Percentiles rank a stretch among this genome's conserved stretches.
These are phyloP conservation scores for Drosophila nebulosa DNA, from an alignment of 1,140 invertebrate genomes.

Conservation along the genomic window DNA sequence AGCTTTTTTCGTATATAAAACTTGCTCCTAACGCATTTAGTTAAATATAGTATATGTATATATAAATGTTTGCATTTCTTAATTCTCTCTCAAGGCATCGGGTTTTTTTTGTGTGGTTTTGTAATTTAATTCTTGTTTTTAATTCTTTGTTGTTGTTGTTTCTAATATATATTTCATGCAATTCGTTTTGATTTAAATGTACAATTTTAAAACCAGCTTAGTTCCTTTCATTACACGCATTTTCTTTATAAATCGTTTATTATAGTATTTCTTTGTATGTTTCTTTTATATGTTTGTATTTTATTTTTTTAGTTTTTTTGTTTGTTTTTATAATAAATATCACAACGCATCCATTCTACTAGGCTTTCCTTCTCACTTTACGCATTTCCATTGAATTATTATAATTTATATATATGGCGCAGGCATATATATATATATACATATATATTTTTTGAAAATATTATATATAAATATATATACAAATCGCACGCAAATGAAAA, in stretches of 20 bases:
- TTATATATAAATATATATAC: conserved; percentile 17
- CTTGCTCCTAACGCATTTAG: conserved; percentile 38
- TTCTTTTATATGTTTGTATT: conserved; percentile 28
- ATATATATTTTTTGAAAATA: conserved; percentile 71
- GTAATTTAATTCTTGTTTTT: conserved; percentile 15
- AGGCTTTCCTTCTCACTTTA: conserved; percentile 33
- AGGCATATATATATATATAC: conserved; percentile 21
- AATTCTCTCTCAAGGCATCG: conserved; percentile 69
- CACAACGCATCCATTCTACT: conserved; percentile 73
- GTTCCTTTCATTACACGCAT: conserved; percentile 70
- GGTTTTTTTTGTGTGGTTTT: conserved; percentile 54
- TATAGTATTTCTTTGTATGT: conserved; percentile 26
- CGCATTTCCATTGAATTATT: conserved; percentile 25
- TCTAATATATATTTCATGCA: background rate
- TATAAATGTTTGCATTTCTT: conserved; percentile 61
- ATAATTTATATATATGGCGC: conserved; percentile 42
- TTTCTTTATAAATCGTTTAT: conserved; percentile 36
- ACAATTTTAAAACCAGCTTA: conserved; percentile 78
- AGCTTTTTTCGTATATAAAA: conserved; percentile 39
- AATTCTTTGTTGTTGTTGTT: conserved; percentile 25
- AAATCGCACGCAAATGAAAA: conserved; percentile 63
- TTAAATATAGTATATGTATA: conserved; percentile 40
- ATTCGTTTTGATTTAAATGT: conserved; percentile 52
- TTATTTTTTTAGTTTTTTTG: conserved; percentile 43
- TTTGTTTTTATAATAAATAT: conserved; percentile 78